Percentiles rank a stretch among this genome's conserved stretches.
phyloP scores from a whole-genome alignment of 1,140 invertebrate species.

The Brachionus angularis region DNA sequence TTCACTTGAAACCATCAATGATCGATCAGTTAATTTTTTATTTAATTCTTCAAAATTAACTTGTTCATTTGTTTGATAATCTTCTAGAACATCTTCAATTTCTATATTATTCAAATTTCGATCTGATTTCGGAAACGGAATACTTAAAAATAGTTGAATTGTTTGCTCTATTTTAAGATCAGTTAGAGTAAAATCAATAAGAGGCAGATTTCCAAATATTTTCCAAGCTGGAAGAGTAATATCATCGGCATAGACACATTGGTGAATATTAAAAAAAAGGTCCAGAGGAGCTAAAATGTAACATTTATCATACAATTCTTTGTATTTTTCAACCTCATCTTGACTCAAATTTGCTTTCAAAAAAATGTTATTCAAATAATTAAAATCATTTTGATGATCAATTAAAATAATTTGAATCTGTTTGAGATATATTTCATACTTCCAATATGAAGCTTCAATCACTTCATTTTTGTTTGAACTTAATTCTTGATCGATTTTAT shows the following conservation, averaged over 20 bases:
- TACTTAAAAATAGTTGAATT: constrained; percentile 15
- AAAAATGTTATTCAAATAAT: neutral
- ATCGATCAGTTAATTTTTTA: neutral
- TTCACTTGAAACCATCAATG: neutral
- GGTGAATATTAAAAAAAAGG: constrained; percentile 19
- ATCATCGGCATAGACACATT: constrained; percentile 35
- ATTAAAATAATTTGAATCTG: constrained; percentile 33
- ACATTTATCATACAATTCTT: neutral
- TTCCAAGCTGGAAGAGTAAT: constrained; percentile 12
- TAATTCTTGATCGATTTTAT: neutral
- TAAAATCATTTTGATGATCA: neutral
- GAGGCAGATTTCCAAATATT: constrained; percentile 27
- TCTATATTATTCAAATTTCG: neutral
- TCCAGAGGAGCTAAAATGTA: constrained; percentile 27
- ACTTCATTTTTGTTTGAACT: neutral
- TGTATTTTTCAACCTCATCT: no score
- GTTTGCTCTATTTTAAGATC: constrained; percentile 12
- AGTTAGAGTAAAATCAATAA: constrained; percentile 13
- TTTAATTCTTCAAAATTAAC: neutral
- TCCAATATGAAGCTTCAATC: constrained; percentile 33
- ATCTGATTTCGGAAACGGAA: constrained; percentile 31
- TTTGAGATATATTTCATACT: constrained; percentile 10
- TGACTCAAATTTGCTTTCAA: neutral
- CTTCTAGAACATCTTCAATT: neutral
- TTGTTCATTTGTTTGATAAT: neutral